A percentile compares a stretch with the other conserved stretches of the same genome.
These are phyloP conservation scores for Zoanthus sansibaricus DNA, from an alignment of 92 coral and sea anemone species.

Conservation along the genomic window DNA sequence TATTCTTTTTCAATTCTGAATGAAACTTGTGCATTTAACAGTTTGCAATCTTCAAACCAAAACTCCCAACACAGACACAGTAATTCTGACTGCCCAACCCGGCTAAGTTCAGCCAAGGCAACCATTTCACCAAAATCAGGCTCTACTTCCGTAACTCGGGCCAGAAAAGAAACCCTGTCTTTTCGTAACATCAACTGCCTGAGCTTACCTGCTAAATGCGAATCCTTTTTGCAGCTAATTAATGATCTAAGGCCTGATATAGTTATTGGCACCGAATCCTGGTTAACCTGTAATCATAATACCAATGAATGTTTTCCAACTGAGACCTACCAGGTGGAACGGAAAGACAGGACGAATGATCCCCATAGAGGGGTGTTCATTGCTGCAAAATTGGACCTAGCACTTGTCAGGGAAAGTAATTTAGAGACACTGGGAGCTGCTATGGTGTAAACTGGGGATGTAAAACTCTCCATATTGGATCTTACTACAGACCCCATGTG, in stretches of 20 bases:
- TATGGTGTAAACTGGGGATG: constrained; percentile 68
- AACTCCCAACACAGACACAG: background rate
- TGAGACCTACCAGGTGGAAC: constrained; percentile 47
- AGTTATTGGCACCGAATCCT: constrained; percentile 61
- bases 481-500: constrained; percentile 39
- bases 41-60: no score
- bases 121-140: constrained; percentile 17
- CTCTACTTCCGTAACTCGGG: constrained; percentile 24
- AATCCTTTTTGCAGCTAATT: constrained; percentile 41
- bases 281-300: constrained; percentile 33
- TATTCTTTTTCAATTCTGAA: background rate
- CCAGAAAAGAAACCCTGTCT: constrained; percentile 40
- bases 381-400: constrained; percentile 21
- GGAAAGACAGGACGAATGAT: constrained; percentile 45
- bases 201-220: constrained; percentile 61
- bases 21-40: background rate
- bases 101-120: constrained; percentile 9
- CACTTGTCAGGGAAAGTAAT: constrained; percentile 39
- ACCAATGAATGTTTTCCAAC: constrained; percentile 33
- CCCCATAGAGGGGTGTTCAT: constrained; percentile 50
- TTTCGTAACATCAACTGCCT: constrained; percentile 56
- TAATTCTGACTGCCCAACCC: constrained; percentile 6
- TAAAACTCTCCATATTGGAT: constrained; percentile 69
- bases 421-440: constrained; percentile 68
- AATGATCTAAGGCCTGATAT: constrained; percentile 53